Base-by-base conservation (phyloP, 1,140 invertebrate species). In the Tyrophagus putrescentiae region DNA sequence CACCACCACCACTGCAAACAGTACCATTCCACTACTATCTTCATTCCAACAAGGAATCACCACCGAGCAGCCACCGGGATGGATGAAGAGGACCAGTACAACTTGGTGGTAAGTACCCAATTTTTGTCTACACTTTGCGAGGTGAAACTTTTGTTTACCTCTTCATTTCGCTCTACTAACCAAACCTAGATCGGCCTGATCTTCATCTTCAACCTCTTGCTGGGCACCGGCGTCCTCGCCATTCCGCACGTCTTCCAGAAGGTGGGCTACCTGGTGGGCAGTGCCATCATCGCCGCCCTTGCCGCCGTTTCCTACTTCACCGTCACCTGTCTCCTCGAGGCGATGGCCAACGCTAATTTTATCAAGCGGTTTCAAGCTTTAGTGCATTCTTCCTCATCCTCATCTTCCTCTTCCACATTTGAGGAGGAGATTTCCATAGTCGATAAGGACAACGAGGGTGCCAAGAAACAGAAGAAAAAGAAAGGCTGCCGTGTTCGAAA, bases 201-300 rank as follows among this genome's bases (percentile, higher is more conserved):
- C 56, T 98, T 91, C 70, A 78, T 98, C 39, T 98, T 98, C 75
- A 98, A 98, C 76, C 76, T 98, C 59, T 97, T 98, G 67, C 92
- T 98, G 61, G 95, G 95, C 16, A 98, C 94, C 28, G 95, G 95
- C 57, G 91, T 93, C 3, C 75, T 98, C 6, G 92, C 94, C 1
- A 76, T 98, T 62, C 95, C 95, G 5, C 82, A 83, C 61, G 91
- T 86, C 4, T 96, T 98, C 72, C 78, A 80, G 6, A 73, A 80
- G 68, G 87, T 92, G 70, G 95, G 95, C 74, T 98, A 92, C 89
- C 70, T 83, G 1, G 76, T 98, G 16, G 86, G 91, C 68, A 75
- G 82, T 5, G 73, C 82, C 25, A 77, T 91, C 1, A 77, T 98
- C 52, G 73, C 88, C 25, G 73, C 88, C 50, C 73, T 98, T 27